These are phyloP conservation scores for Netelia fuscicornis DNA, from an alignment of 2,888 invertebrate species.

Conservation along the genomic window DNA sequence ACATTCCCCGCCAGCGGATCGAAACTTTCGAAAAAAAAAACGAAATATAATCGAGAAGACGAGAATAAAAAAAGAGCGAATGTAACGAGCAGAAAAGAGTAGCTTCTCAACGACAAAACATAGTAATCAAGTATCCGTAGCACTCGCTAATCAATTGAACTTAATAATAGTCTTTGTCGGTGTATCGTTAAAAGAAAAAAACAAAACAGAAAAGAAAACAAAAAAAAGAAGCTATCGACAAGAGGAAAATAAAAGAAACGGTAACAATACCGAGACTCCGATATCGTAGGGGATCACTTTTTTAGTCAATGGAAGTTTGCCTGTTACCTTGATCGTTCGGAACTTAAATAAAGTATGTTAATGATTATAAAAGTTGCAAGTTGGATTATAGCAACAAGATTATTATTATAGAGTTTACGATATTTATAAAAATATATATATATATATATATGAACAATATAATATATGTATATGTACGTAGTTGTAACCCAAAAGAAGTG, in stretches of 20 bases:
- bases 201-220: constrained; percentile 28
- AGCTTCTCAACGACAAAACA: constrained; percentile 40
- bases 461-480: constrained; percentile 75
- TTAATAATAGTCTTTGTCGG: constrained; percentile 44
- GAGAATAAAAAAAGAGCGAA: background rate
- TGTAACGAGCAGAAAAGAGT: constrained; percentile 23
- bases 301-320: constrained; percentile 78
- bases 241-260: constrained; percentile 16
- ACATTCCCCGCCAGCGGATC: constrained; percentile 38
- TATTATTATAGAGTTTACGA: constrained; percentile 79
- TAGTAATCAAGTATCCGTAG: constrained; percentile 51
- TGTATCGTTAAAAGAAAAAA: constrained; percentile 42
- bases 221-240: constrained; percentile 63
- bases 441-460: constrained; percentile 70
- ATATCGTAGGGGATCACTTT: constrained; percentile 75
- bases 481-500: constrained; percentile 79
- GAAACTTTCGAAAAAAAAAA: constrained; percentile 13
- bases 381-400: constrained; percentile 66
- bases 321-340: constrained; percentile 77
- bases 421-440: constrained; percentile 77
- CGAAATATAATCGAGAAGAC: constrained; percentile 3
- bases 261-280: constrained; percentile 44
- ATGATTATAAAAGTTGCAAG: constrained; percentile 75
- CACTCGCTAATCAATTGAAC: constrained; percentile 56
- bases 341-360: constrained; percentile 67